phyloP scores from a whole-genome alignment of 2,888 invertebrate genomes.

The Idaea dimidiata region DNA sequence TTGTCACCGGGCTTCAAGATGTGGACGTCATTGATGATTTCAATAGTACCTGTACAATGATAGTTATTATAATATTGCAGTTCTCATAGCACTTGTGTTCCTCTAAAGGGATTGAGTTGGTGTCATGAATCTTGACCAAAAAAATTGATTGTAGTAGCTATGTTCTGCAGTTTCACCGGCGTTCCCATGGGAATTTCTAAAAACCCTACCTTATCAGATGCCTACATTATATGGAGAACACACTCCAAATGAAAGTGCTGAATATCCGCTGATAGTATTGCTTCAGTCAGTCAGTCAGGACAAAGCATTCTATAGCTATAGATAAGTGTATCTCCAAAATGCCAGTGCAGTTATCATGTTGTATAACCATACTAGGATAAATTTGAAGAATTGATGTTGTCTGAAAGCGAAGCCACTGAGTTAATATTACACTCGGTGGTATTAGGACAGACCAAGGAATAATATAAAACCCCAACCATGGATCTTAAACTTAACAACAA shows the following conservation, averaged over 20 bases:
- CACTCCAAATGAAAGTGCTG: not conserved
- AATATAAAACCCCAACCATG: too few relatives aligned
- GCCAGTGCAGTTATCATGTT: slow-evolving; percentile 55
- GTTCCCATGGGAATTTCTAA: too few relatives aligned
- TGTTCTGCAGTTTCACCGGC: too few relatives aligned
- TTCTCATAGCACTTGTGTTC: not conserved
- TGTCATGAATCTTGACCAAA: too few relatives aligned
- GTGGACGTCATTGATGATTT: slow-evolving; percentile 98
- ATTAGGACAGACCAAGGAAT: slow-evolving; percentile 57
- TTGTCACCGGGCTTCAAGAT: slow-evolving; percentile 97
- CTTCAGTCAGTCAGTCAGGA: too few relatives aligned
- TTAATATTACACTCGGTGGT: slow-evolving; percentile 40
- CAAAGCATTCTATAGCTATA: not conserved
- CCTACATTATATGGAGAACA: too few relatives aligned
- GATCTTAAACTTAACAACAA: too few relatives aligned
- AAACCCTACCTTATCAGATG: too few relatives aligned
- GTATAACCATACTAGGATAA: slow-evolving; percentile 63
- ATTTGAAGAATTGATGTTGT: slow-evolving; percentile 58
- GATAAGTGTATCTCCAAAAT: slow-evolving; percentile 56
- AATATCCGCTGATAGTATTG: too few relatives aligned
- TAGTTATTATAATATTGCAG: not conserved
- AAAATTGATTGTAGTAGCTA: too few relatives aligned
- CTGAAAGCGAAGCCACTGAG: slow-evolving; percentile 64
- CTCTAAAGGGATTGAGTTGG: too few relatives aligned
- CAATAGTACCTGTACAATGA: slow-evolving; percentile 88